phyloP scores from a whole-genome alignment of 2,113 vertebrate species.

The Amphiprion percula region DNA sequence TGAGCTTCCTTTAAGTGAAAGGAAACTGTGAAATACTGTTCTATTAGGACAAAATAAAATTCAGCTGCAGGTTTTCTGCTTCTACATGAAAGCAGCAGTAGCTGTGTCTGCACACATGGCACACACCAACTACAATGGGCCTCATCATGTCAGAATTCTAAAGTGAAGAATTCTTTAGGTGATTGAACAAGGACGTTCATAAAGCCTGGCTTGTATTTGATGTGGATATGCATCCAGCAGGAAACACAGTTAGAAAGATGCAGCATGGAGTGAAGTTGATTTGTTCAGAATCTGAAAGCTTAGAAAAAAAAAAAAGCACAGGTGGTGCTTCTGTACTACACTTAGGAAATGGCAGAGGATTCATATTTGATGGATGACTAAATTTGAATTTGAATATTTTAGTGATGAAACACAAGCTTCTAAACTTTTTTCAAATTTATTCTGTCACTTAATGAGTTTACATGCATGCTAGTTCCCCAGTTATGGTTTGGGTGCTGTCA shows the following conservation, averaged over 20 bases:
- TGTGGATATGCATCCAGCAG: conserved; percentile 20
- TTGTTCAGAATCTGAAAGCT: conserved; percentile 17
- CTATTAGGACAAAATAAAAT: conserved; percentile 19
- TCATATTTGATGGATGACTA: not conserved
- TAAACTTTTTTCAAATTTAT: not conserved
- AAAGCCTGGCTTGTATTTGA: conserved; percentile 11
- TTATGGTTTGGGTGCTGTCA: not conserved
- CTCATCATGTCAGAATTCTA: conserved; percentile 11
- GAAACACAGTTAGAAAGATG: conserved; percentile 8
- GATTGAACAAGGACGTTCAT: conserved; percentile 19
- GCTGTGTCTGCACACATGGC: conserved; percentile 29
- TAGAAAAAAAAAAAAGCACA: not conserved
- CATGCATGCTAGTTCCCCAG: not conserved
- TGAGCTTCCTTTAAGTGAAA: conserved; percentile 52
- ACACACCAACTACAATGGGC: conserved; percentile 7
- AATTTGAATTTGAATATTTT: not conserved
- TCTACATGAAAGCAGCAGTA: conserved; percentile 14
- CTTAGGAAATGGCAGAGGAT: not conserved
- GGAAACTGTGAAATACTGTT: conserved; percentile 23
- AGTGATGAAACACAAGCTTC: not conserved
- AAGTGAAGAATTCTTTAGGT: conserved; percentile 13
- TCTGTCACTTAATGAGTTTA: not conserved
- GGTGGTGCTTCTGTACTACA: not conserved
- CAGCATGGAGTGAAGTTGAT: conserved; percentile 14
- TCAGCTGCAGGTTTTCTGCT: conserved; percentile 8